Base-by-base conservation (phyloP, 2,888 invertebrate species). In the Malacosoma neustria region DNA sequence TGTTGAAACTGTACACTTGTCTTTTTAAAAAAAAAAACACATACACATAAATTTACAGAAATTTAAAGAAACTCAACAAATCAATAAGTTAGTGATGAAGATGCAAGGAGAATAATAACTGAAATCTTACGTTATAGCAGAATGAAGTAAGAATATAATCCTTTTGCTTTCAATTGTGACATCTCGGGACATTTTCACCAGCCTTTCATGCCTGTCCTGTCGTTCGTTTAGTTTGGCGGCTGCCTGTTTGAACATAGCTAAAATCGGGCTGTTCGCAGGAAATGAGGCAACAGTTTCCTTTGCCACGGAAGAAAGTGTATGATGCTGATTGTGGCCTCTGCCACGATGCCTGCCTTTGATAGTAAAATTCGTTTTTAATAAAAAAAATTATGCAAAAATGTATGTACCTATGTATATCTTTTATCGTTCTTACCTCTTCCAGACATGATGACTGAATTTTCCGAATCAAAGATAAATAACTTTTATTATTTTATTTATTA, bases 111-210 rank as follows among this genome's bases (percentile, higher is more conserved):
- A n/a, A n/a, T n/a, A n/a, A n/a, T n/a, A n/a, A n/a, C n/a, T n/a
- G n/a, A n/a, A n/a, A n/a, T 61, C 79, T 72, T 57, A 90, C 90
- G 82, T 76, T 32, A 80, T 62, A 40, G 91, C 85, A 22, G 93
- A 92, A 67, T 97, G 97, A 12, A 97, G 73, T 7, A 94, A 72
- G 67, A 96, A 97, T 49, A 97, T 97, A 3, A 94, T 92, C 41
- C 96, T 84, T 65, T 97, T 97, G 72, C 96, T 95, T 61, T 96
- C 95, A 48, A 96, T 95, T 0, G 95, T 96, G 12, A 96, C 89
- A 61, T 96, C 96, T 14, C 96, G 87, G 43, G 93, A 90, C 0
- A 92, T 67, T 74, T 96, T 96, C 0, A 96, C 89, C 15, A 97
- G 88, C 32, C 94, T 82, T 64, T 97, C 97, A 56, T 93, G 89